phyloP scores from a whole-genome alignment of 1,140 invertebrate genomes.

The Danaus plexippus region DNA sequence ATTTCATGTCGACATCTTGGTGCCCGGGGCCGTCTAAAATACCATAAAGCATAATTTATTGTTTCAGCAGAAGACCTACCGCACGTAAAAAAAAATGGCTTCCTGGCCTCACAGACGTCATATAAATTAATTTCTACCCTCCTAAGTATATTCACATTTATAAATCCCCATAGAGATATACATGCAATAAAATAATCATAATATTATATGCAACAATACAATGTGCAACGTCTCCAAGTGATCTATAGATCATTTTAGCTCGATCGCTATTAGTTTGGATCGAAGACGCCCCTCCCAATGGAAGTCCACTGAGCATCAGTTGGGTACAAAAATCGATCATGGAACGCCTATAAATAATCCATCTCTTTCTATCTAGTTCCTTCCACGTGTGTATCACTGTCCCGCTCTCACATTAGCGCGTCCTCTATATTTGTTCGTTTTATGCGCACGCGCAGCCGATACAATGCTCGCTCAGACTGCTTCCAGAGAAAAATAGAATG shows the following conservation, averaged over 20 bases:
- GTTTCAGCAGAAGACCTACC: too few species aligned
- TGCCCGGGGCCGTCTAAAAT: too few species aligned
- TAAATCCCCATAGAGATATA: too few species aligned
- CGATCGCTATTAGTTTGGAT: conserved; percentile 64
- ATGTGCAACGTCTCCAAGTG: conserved; percentile 41
- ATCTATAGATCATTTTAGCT: conserved; percentile 68
- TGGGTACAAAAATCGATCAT: conserved; percentile 51
- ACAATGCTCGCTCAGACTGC: conserved; percentile 51
- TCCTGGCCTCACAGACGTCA: too few species aligned
- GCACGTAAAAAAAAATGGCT: too few species aligned
- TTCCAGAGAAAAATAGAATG: conserved; percentile 65
- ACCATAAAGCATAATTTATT: too few species aligned
- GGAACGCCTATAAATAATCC: conserved; percentile 46
- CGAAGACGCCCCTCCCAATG: conserved; percentile 48
- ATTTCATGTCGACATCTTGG: too few species aligned
- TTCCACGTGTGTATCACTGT: conserved; percentile 14
- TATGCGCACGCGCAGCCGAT: conserved; percentile 47
- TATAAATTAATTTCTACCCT: too few species aligned
- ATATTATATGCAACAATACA: conserved; percentile 65
- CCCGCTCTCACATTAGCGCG: conserved; percentile 27
- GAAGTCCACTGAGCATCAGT: conserved; percentile 69
- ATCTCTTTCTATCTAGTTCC: conserved; percentile 29
- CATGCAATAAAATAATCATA: conserved; percentile 59
- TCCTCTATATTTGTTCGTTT: conserved; percentile 42
- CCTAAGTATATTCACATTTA: too few species aligned